Evolutionary conservation across 2,797 vertebrate species (phyloP).

Genomic region (Typhlichthys subterraneus): DNA sequence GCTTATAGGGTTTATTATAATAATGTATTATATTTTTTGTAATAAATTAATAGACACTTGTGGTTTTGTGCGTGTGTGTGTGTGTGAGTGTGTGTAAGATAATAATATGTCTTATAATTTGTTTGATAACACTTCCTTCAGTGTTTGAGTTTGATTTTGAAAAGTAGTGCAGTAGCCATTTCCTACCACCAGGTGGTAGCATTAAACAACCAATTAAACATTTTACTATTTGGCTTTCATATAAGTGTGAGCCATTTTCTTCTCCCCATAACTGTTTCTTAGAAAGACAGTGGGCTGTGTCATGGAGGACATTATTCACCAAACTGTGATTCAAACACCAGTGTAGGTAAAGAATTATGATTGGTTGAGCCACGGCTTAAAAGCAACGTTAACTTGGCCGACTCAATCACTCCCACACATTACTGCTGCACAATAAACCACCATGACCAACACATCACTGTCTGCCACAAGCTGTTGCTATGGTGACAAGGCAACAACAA

Average conservation of each 20-base stretch:
- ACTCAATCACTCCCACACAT: slow-evolving; percentile 62
- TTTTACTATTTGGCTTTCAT: slow-evolving; percentile 32
- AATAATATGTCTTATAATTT: too few relatives aligned
- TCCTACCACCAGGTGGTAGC: slow-evolving; percentile 68
- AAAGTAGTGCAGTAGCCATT: neutral
- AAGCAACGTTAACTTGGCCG: slow-evolving; percentile 34
- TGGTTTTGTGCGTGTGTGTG: too few relatives aligned
- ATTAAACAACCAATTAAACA: slow-evolving; percentile 24
- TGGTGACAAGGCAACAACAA: slow-evolving; percentile 62
- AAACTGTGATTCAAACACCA: slow-evolving; percentile 56
- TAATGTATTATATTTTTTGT: too few relatives aligned
- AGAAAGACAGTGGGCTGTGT: slow-evolving; percentile 45
- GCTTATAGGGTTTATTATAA: too few relatives aligned
- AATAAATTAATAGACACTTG: too few relatives aligned
- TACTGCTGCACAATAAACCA: slow-evolving; percentile 54
- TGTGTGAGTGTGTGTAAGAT: too few relatives aligned
- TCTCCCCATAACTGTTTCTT: slow-evolving; percentile 34
- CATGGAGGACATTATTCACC: slow-evolving; percentile 77
- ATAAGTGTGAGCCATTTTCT: slow-evolving; percentile 55
- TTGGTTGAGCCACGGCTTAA: slow-evolving; percentile 23
- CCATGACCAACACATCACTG: slow-evolving; percentile 41
- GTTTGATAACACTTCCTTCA: too few relatives aligned
- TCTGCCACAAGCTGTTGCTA: slow-evolving; percentile 52
- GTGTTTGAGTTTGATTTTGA: too few relatives aligned
- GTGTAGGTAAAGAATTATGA: slow-evolving; percentile 30